Conservation (phyloP, 2,888 invertebrate species). For the Aphodius sticticus region DNA sequence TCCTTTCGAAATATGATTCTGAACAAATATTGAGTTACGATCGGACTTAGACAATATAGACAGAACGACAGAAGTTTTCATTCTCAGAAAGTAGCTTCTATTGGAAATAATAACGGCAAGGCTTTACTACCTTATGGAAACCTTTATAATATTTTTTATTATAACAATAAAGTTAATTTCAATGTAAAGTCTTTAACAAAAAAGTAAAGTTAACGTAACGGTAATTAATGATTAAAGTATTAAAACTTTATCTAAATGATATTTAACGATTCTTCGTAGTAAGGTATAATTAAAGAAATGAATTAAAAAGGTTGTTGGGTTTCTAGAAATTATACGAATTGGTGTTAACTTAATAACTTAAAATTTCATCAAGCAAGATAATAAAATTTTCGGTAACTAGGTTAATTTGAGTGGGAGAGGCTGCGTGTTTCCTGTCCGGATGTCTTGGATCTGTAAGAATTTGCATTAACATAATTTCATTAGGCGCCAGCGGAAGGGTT, state of each 20-base stretch:
- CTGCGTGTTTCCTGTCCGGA: neutral
- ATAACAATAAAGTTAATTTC: too few species aligned
- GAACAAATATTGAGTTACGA: neutral
- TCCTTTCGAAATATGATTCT: neutral
- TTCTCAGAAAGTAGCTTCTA: neutral
- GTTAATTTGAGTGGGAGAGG: neutral
- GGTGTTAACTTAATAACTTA: neutral
- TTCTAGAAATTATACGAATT: neutral
- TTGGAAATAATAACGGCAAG: too few species aligned
- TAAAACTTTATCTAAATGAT: too few species aligned
- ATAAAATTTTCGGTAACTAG: slow-evolving; percentile 4
- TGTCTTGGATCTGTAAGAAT: slow-evolving; percentile 4
- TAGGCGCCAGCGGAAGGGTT: neutral
- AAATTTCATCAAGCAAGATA: neutral
- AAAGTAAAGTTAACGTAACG: too few species aligned
- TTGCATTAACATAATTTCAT: slow-evolving; percentile 4
- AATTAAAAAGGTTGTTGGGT: neutral
- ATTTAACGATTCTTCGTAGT: too few species aligned
- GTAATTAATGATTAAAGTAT: too few species aligned
- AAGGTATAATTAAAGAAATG: neutral
- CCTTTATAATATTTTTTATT: too few species aligned
- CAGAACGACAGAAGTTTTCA: neutral
- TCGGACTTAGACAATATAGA: neutral
- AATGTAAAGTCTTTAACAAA: too few species aligned
- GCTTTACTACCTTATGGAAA: too few species aligned